Evolutionary conservation across 1,140 invertebrate genomes (phyloP).

Genomic region (Notospermus geniculatus): DNA sequence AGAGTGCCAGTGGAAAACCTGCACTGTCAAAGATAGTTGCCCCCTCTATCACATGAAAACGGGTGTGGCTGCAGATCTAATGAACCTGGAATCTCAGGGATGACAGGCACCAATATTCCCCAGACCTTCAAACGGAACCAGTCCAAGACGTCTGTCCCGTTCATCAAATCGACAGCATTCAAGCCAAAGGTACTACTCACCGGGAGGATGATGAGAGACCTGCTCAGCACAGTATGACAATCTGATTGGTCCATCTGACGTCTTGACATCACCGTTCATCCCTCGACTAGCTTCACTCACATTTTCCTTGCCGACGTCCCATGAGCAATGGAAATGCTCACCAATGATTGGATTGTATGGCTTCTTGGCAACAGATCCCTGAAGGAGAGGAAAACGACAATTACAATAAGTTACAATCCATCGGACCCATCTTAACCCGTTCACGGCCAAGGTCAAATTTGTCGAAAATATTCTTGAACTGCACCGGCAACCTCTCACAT

Average conservation of each 20-base stretch:
- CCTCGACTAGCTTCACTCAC: background rate
- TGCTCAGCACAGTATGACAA: conserved; percentile 89
- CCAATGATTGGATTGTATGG: conserved; percentile 64
- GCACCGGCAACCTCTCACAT: no score
- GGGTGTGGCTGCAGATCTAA: no score
- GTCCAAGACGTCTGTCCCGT: background rate
- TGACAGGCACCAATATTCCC: no score
- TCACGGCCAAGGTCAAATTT: no score
- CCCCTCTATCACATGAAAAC: no score
- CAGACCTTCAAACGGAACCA: no score
- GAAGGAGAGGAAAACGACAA: background rate
- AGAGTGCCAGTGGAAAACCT: no score
- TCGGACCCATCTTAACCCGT: no score
- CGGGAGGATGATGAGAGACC: conserved; percentile 98
- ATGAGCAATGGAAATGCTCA: conserved; percentile 61
- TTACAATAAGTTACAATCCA: no score
- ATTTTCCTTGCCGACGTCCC: conserved; percentile 48
- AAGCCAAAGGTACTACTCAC: conserved; percentile 59
- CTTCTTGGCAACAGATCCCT: conserved; percentile 62
- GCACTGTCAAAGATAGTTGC: no score
- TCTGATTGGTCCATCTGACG: background rate
- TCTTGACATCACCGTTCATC: conserved; percentile 1
- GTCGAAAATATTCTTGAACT: no score
- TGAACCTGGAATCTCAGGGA: background rate
- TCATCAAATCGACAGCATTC: no score